Conservation (phyloP, 2,888 invertebrate species). For the Flexamia atlantica region DNA sequence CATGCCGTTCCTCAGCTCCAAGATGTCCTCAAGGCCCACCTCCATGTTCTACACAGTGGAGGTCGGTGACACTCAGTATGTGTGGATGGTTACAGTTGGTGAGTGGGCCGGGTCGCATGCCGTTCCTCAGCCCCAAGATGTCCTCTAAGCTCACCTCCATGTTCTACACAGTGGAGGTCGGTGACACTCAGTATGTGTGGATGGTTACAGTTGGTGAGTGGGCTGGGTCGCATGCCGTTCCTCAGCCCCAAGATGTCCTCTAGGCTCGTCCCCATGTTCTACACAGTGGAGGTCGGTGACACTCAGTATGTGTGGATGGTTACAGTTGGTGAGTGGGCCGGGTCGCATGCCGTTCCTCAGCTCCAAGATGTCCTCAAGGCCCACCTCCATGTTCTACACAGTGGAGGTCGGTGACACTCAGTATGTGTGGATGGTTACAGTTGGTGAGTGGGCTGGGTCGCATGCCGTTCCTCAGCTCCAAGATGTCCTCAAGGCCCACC, state of each 20-base stretch:
- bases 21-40: conserved; percentile 83
- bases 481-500: conserved; percentile 83
- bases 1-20: conserved; percentile 72
- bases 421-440: conserved; percentile 6
- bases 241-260: conserved; percentile 75
- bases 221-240: conserved; percentile 71
- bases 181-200: too few species aligned
- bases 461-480: conserved; percentile 72
- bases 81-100: too few species aligned
- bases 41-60: conserved; percentile 96
- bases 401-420: too few species aligned
- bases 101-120: too few species aligned
- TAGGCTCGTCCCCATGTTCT: conserved; percentile 91
- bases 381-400: conserved; percentile 93
- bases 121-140: too few species aligned
- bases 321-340: conserved; percentile 65
- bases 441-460: conserved; percentile 66
- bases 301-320: background rate
- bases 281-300: conserved; percentile 99
- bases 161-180: conserved; percentile 98
- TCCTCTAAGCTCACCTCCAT: conserved; percentile 78
- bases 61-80: conserved; percentile 97
- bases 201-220: conserved; percentile 66
- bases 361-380: conserved; percentile 79
- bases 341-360: conserved; percentile 72